Conservation (phyloP, 92 coral and sea anemone genomes). For the Zoanthus solanderi region DNA sequence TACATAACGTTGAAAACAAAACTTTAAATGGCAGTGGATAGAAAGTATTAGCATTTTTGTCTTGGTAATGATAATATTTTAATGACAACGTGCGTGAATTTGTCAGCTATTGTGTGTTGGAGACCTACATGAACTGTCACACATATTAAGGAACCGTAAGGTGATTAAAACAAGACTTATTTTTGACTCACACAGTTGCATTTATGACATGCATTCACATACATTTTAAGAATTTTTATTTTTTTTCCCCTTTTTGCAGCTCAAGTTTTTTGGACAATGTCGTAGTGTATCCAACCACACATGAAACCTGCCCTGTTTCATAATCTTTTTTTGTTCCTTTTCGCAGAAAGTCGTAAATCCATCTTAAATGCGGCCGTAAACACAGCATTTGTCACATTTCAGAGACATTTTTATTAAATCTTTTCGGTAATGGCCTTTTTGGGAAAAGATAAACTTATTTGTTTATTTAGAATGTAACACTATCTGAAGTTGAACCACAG, state of each 20-base stretch:
- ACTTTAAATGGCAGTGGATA: not conserved
- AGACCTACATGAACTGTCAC: constrained; percentile 23
- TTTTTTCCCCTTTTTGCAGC: not conserved
- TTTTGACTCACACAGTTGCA: not conserved
- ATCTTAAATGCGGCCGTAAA: not conserved
- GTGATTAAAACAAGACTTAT: not conserved
- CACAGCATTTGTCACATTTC: not conserved
- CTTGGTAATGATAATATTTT: constrained; percentile 52
- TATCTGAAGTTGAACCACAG: not conserved
- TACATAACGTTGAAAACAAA: not conserved
- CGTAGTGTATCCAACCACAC: not conserved
- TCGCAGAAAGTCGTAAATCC: constrained; percentile 12
- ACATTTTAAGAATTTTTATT: not conserved
- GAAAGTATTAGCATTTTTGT: not conserved
- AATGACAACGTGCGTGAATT: constrained; percentile 74
- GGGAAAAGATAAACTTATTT: not conserved
- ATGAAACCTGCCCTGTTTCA: not conserved
- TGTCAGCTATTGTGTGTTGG: constrained; percentile 14
- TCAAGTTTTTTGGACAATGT: constrained; percentile 23
- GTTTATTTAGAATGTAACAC: not conserved
- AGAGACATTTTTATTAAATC: not conserved
- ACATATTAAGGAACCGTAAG: not conserved
- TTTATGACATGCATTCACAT: not conserved
- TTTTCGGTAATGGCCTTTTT: not conserved
- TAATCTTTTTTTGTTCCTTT: constrained; percentile 13